phyloP scores from a whole-genome alignment of 2,888 invertebrate species.

The Tortrix viridana region DNA sequence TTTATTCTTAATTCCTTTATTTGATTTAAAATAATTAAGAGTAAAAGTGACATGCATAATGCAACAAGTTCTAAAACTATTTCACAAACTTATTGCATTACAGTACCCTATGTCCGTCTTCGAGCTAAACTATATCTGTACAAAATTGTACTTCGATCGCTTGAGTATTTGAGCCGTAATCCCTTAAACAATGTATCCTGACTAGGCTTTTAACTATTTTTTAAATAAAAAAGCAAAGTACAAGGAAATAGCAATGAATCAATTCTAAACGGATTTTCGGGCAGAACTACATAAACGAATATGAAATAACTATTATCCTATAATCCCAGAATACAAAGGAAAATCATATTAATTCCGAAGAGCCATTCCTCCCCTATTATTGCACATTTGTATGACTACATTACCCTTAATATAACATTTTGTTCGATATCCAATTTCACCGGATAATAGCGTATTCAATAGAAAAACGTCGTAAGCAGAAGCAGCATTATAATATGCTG shows the following conservation, averaged over 20 bases:
- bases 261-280: too few relatives aligned
- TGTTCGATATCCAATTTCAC: constrained; percentile 30
- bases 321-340: constrained; percentile 14
- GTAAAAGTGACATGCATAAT: too few relatives aligned
- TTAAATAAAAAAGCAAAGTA: too few relatives aligned
- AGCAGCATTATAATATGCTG: not conserved
- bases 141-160: constrained; percentile 8
- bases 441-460: constrained; percentile 12
- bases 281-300: too few relatives aligned
- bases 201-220: too few relatives aligned
- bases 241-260: too few relatives aligned
- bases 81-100: too few relatives aligned
- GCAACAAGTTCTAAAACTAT: too few relatives aligned
- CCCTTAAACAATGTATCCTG: too few relatives aligned
- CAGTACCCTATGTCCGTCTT: not conserved
- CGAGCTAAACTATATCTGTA: not conserved
- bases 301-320: constrained; percentile 16
- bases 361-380: constrained; percentile 25
- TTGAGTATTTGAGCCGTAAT: too few relatives aligned
- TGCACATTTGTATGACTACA: constrained; percentile 26
- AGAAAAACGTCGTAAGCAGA: constrained; percentile 6
- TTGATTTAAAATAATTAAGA: too few relatives aligned
- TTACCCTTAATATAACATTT: constrained; percentile 22
- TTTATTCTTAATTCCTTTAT: too few relatives aligned
- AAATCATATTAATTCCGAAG: constrained; percentile 16